These are phyloP conservation scores for Peromyscus maniculatus DNA, from an alignment of 2,113 vertebrate species.

Conservation along the genomic window DNA sequence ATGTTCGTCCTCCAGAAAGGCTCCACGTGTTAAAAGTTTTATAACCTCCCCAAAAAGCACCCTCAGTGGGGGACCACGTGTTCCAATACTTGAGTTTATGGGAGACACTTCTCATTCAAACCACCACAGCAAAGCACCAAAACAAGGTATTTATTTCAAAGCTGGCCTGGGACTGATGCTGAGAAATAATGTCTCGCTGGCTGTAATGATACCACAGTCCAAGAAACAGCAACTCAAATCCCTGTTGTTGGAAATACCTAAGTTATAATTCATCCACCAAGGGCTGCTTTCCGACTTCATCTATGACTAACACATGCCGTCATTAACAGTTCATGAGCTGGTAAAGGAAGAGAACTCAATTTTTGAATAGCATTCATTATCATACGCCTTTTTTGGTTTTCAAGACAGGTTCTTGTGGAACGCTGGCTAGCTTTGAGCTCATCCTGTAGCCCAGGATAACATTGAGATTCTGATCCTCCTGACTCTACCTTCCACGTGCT, in stretches of 20 bases:
- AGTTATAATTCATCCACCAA: not conserved
- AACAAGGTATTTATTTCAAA: not conserved
- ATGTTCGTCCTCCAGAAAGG: not conserved
- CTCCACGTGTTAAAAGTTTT: not conserved
- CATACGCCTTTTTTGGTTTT: not conserved
- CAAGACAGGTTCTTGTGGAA: not conserved
- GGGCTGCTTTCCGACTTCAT: not conserved
- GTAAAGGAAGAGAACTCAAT: not conserved
- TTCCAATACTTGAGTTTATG: not conserved
- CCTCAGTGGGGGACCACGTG: too few relatives aligned
- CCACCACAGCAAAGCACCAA: not conserved
- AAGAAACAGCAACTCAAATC: not conserved
- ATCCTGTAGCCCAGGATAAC: not conserved
- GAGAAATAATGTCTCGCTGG: not conserved
- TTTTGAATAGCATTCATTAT: not conserved
- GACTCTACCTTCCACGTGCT: not conserved
- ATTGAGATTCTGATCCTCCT: not conserved
- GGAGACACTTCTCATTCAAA: not conserved
- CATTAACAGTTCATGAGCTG: not conserved
- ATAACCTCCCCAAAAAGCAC: not conserved
- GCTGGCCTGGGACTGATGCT: not conserved
- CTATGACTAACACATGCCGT: not conserved
- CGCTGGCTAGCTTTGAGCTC: not conserved
- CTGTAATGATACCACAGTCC: not conserved
- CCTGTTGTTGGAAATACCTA: not conserved